Evolutionary conservation across 1,140 invertebrate genomes (phyloP), one percentile per base, ranked within the genome.

Genomic region (Latrodectus geometricus): DNA sequence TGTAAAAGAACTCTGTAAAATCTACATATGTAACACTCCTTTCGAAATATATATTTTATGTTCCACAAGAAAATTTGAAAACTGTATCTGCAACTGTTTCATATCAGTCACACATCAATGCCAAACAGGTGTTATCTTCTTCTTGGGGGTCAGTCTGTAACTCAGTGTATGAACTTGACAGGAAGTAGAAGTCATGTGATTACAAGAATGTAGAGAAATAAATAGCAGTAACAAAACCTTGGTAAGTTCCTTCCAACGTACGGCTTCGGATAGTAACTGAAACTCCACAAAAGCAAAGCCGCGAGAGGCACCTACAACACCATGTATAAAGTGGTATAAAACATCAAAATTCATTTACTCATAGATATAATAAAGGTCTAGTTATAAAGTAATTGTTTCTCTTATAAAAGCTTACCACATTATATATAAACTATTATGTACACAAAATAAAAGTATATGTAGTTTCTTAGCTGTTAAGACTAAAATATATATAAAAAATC

Each of bases 281-380:
- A 98, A 98, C 94, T 98, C 97, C 92, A 98, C 95, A 94, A 98
- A 98, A 92, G 96, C 97, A 94, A 98, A 97, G 92, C 96, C 96
- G 92, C 96, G 94, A 92, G 95, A 96, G 91, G 94, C 93, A 94
- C 95, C 95, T 95, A 88, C 83, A 88, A 78, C 77, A 86, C 80
- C 77, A 88, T 88, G 87, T 80, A 86, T 78, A 88, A 86, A 86
- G 83, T 85, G 80, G 69, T 86, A 86, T 76, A 77, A 88, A 88
- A 86, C 75, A 86, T 86, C 74, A 86, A 77, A 49, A 86, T 77
- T 78, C 65, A 86, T 86, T 23, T 35, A 84, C 82, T 84, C 35
- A 74, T 35, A 74, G 61, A 69, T 54, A 85, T 50, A 68, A 50
- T 35, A 69, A 83, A 84, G 56, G 82, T 76, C 73, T 84, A 83